These are phyloP conservation scores for Cheilosia scutellata DNA, from an alignment of 2,888 invertebrate genomes.

Conservation along the genomic window DNA sequence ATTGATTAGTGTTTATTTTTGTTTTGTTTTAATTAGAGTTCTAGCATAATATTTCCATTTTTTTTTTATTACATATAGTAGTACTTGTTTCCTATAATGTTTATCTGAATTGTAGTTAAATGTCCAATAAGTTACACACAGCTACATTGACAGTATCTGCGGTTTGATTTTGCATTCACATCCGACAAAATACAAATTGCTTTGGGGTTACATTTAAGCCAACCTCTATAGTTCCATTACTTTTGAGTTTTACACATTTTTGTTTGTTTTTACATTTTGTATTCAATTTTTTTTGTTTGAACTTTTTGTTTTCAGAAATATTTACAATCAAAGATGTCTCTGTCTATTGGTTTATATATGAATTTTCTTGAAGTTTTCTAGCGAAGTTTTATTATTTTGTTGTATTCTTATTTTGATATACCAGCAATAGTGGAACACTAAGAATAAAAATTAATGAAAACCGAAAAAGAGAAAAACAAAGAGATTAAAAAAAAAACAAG, in stretches of 20 bases:
- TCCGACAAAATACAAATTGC: slow-evolving; percentile 61
- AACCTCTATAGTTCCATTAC: slow-evolving; percentile 68
- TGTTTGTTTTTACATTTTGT: slow-evolving; percentile 13
- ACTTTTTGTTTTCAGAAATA: slow-evolving; percentile 56
- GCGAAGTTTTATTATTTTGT: slow-evolving; percentile 39
- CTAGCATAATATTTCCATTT: slow-evolving; percentile 68
- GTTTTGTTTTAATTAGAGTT: slow-evolving; percentile 63
- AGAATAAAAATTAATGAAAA: slow-evolving; percentile 56
- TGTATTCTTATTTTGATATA: slow-evolving; percentile 53
- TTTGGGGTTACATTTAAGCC: slow-evolving; percentile 76
- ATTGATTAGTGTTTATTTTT: slow-evolving; percentile 71
- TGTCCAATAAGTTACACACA: slow-evolving; percentile 68
- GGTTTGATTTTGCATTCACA: slow-evolving; percentile 58
- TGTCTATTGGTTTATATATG: slow-evolving; percentile 33
- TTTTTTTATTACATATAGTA: slow-evolving; percentile 68
- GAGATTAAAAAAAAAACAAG: slow-evolving; percentile 22
- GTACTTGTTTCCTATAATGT: slow-evolving; percentile 71
- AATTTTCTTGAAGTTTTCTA: slow-evolving; percentile 60
- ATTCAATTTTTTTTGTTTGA: slow-evolving; percentile 46
- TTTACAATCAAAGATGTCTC: slow-evolving; percentile 64
- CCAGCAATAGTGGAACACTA: slow-evolving; percentile 68
- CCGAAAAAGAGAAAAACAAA: slow-evolving; percentile 17
- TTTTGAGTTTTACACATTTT: slow-evolving; percentile 65
- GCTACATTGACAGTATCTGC: slow-evolving; percentile 71
- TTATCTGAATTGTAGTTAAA: slow-evolving; percentile 70